A percentile compares a stretch with the other conserved stretches of the same genome.
Conservation (phyloP, 2,888 invertebrate species). For the Neelides folsomi region DNA sequence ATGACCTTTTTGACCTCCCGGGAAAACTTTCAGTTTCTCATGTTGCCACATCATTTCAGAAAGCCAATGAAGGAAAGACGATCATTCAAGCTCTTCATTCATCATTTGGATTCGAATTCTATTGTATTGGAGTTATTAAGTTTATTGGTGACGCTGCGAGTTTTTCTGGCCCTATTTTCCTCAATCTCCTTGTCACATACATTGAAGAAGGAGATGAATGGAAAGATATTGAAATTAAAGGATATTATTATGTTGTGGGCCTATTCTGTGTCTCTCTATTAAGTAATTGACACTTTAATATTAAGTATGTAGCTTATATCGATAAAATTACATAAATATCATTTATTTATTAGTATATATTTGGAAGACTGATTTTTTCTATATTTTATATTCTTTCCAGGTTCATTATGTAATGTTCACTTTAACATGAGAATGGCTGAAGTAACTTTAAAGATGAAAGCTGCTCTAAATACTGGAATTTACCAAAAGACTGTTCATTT, state of each 20-base stretch:
- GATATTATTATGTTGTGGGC: conserved; percentile 53
- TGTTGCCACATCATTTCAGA: conserved; percentile 46
- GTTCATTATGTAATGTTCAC: conserved; percentile 68
- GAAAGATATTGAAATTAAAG: conserved; percentile 38
- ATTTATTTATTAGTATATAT: too few species aligned
- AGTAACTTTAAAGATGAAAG: conserved; percentile 73
- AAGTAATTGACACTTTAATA: conserved; percentile 48
- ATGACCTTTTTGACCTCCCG: conserved; percentile 73
- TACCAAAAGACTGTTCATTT: conserved; percentile 55
- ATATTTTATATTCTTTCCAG: conserved; percentile 40
- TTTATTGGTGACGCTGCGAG: conserved; percentile 66
- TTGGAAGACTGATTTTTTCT: too few species aligned
- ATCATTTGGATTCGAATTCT: conserved; percentile 69
- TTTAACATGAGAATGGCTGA: conserved; percentile 77
- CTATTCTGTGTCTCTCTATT: conserved; percentile 53
- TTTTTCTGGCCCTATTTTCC: conserved; percentile 77
- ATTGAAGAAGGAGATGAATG: conserved; percentile 59
- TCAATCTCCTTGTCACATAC: conserved; percentile 66
- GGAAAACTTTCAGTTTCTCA: conserved; percentile 48
- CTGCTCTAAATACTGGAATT: conserved; percentile 66
- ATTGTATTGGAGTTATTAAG: conserved; percentile 67
- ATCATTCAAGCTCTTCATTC: conserved; percentile 56
- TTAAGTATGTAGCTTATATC: too few species aligned
- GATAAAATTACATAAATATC: too few species aligned
- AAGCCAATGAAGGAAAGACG: conserved; percentile 10